Evolutionary conservation across 1,140 invertebrate species (phyloP).

Genomic region (Panulirus ornatus): DNA sequence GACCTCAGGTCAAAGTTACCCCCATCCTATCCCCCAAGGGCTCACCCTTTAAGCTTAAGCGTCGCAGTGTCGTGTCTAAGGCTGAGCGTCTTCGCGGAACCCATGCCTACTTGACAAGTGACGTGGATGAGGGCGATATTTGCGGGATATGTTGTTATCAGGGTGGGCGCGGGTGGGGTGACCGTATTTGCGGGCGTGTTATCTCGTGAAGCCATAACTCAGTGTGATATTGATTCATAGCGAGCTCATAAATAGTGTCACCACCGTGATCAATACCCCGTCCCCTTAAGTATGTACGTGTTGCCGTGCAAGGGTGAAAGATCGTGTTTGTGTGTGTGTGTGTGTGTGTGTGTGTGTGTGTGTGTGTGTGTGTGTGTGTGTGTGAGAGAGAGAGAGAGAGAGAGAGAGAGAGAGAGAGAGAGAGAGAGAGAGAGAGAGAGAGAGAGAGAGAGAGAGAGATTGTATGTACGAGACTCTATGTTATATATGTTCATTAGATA

Average conservation of each 20-base stretch:
- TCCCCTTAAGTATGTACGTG: neutral
- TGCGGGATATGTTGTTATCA: no score
- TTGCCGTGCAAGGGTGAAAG: neutral
- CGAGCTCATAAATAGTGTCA: neutral
- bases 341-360: neutral
- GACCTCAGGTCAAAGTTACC: no score
- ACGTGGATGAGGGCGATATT: neutral
- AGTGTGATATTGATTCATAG: neutral
- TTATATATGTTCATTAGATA: neutral
- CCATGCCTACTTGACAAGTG: no score
- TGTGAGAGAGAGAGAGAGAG: neutral
- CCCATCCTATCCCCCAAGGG: no score
- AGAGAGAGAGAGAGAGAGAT: no score
- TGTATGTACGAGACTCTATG: neutral
- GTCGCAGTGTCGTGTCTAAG: no score
- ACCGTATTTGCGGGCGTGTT: slow-evolving; percentile 1
- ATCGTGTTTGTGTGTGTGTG: neutral
- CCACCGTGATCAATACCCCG: neutral
- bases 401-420: slow-evolving; percentile 17
- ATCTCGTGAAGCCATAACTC: slow-evolving; percentile 12
- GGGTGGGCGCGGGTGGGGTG: neutral
- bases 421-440: no score
- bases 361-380: slow-evolving; percentile 16
- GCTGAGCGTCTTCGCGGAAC: no score
- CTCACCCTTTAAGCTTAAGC: no score